Conservation (phyloP, 2,797 vertebrate species). For the Propithecus perrieri region DNA sequence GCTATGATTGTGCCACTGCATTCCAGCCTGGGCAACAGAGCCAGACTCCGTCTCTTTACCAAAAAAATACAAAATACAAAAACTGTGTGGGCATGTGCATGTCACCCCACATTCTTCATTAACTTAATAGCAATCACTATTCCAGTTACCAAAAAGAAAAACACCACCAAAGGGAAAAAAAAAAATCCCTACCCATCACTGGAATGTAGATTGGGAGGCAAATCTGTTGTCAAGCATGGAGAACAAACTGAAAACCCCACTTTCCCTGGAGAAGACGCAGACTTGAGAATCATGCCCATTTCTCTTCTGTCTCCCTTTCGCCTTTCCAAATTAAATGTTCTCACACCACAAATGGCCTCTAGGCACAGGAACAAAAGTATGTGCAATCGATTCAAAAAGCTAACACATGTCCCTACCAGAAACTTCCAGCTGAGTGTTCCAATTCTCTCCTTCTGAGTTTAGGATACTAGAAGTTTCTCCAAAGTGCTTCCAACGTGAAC, state of each 20-base stretch:
- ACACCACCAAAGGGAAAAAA: background rate
- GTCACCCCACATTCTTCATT: background rate
- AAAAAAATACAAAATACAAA: background rate
- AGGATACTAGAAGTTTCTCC: background rate
- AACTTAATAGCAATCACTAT: background rate
- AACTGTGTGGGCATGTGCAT: rapidly evolving
- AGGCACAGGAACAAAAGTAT: background rate
- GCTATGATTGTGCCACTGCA: background rate
- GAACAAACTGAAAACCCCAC: background rate
- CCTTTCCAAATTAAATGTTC: background rate
- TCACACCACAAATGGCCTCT: background rate
- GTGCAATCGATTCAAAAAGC: background rate
- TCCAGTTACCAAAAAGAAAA: background rate
- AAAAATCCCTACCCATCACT: background rate
- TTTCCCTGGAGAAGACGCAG: background rate
- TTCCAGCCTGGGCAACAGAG: background rate
- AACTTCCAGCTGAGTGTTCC: background rate
- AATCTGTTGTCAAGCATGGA: background rate
- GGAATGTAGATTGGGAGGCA: background rate
- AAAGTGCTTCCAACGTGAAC: background rate
- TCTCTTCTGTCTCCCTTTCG: background rate
- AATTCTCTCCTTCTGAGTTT: background rate
- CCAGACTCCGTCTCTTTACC: background rate
- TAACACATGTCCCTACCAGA: background rate
- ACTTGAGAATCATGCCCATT: background rate